Base-by-base conservation (phyloP, 2,888 invertebrate genomes). In the Perdita meconis region DNA sequence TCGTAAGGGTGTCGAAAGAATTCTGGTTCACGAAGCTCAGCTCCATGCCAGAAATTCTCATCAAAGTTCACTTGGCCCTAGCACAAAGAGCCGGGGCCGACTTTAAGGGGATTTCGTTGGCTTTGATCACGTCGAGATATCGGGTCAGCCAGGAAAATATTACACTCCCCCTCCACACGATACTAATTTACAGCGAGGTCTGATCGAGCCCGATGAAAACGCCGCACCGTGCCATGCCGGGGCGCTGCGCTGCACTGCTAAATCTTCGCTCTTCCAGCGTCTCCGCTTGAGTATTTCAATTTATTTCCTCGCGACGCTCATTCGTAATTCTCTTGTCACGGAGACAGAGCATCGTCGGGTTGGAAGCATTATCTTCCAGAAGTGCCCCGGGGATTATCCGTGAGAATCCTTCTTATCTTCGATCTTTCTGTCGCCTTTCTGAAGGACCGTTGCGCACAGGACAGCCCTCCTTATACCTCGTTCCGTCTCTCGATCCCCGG, bases 341-440 rank as follows among this genome's bases (percentile, higher is more conserved):
- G 55, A 34, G 65, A 26, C 53, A 30, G 65, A 44, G 50, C 44
- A 44, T 38, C 44, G 55, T 36, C 55, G 40, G 13, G 8, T 24
- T 50, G 38, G 12, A 6, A 47, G 50, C 51, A 80, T 80, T 80
- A 80, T 75, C 80, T 70, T 67, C 60, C 66, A 75, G 63, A 80
- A 74, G 74, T 65, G 69, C 55, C 47, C 55, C 4, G 10, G 34
- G 70, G 70, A 80, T 80, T 68, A 80, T 80, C 80, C 70, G 51
- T 42, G 59, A n/a, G 59, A 63, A 80, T 80, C 75, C 80, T 75
- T 65, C 67, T 75, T 80, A 80, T 61, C 80, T 68, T 69, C 81
- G 76, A 80, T 75, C 66, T 80, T 60, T 60, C 53, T 61, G 79
- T 73, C 77, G 67, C 72, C 44, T 68, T 68, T 44, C 55, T 34